Percentiles rank a stretch among this genome's conserved stretches.
phyloP scores from a whole-genome alignment of 2,888 invertebrate genomes.

The Metallyticus violacea region DNA sequence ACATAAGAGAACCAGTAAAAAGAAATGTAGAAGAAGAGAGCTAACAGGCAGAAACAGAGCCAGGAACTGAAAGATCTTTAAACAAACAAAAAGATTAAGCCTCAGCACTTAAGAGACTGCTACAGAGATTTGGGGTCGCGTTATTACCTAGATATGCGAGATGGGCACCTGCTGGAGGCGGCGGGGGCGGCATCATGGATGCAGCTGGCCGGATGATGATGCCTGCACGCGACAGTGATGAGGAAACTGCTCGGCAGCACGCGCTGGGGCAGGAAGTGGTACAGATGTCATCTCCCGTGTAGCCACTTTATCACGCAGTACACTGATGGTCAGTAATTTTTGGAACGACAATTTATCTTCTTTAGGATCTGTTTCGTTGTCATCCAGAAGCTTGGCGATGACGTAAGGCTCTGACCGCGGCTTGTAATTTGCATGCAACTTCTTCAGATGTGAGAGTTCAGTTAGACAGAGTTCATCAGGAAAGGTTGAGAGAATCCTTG shows the following conservation, averaged over 20 bases:
- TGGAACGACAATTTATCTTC: neutral
- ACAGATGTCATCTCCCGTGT: neutral
- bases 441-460: too few species aligned
- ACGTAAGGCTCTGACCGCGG: neutral
- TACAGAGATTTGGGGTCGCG: neutral
- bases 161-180: neutral
- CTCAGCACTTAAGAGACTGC: too few species aligned
- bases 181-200: neutral
- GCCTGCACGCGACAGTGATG: neutral
- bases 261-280: neutral
- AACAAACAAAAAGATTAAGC: too few species aligned
- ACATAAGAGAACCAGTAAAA: too few species aligned
- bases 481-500: too few species aligned
- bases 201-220: conserved; percentile 11
- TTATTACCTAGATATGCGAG: neutral
- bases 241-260: neutral
- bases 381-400: neutral
- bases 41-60: too few species aligned
- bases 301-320: neutral
- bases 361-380: neutral
- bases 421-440: neutral
- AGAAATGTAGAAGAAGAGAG: too few species aligned
- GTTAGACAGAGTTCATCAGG: too few species aligned
- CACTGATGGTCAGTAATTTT: neutral
- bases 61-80: too few species aligned